A percentile compares a stretch with the other conserved stretches of the same genome.
Conservation (phyloP, 2,113 vertebrate genomes). For the Setophaga petechia region DNA sequence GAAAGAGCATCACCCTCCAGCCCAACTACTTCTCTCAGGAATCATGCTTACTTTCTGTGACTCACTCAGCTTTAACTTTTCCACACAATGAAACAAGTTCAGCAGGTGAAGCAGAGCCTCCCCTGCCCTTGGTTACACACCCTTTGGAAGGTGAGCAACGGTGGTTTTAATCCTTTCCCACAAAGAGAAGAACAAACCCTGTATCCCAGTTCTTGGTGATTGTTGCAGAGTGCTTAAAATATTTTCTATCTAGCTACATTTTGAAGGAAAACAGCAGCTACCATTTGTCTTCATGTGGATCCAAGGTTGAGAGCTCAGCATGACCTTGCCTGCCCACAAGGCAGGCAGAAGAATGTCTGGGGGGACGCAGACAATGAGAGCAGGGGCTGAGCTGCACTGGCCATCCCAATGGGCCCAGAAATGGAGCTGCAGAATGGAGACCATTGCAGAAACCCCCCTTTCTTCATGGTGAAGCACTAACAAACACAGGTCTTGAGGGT, state of each 20-base stretch:
- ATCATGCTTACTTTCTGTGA: neutral
- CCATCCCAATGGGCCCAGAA: neutral
- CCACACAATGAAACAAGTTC: constrained; percentile 14
- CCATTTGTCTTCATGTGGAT: neutral
- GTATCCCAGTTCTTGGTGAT: neutral
- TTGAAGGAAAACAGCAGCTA: neutral
- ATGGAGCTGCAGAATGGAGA: neutral
- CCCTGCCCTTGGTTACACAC: neutral
- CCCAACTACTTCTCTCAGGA: neutral
- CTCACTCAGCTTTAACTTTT: constrained; percentile 17
- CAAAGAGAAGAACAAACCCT: neutral
- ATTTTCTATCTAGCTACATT: neutral
- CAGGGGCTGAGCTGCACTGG: neutral
- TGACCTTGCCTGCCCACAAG: neutral
- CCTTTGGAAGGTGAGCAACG: neutral
- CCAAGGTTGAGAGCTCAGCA: neutral
- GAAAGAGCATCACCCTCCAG: neutral
- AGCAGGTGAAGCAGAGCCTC: constrained; percentile 10
- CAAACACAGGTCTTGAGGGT: accelerated
- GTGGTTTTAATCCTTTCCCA: neutral
- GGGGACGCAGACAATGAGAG: neutral
- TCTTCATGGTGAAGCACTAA: neutral
- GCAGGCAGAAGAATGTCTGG: neutral
- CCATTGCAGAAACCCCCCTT: neutral
- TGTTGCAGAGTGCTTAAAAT: neutral